A percentile compares a stretch with the other conserved stretches of the same genome.
Evolutionary conservation across 2,797 vertebrate species (phyloP).

Genomic region (Anabacerthia variegaticeps): DNA sequence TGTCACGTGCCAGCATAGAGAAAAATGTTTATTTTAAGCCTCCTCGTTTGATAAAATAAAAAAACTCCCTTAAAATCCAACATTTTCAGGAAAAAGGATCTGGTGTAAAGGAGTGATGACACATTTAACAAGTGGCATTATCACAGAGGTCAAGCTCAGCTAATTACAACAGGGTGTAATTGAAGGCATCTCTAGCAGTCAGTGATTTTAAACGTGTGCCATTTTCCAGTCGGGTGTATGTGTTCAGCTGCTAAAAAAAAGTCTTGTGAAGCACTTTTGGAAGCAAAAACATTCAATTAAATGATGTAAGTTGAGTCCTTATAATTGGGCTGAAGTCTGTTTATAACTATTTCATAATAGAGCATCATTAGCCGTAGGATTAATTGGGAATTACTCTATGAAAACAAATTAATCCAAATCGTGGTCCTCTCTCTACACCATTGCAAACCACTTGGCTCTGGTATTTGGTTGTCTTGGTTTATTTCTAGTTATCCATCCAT

Average conservation of each 20-base stretch:
- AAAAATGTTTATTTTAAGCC: conserved; percentile 13
- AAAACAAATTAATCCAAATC: conserved; percentile 53
- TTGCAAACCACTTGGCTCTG: not conserved
- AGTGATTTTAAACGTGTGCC: not conserved
- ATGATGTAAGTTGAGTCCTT: not conserved
- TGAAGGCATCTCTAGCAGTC: not conserved
- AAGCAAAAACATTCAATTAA: conserved; percentile 40
- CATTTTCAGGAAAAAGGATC: not conserved
- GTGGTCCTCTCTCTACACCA: not conserved
- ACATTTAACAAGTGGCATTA: not conserved
- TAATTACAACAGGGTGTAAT: conserved; percentile 16
- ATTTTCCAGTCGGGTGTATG: conserved; percentile 3
- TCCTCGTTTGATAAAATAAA: not conserved
- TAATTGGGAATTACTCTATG: conserved; percentile 36
- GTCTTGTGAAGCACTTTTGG: not conserved
- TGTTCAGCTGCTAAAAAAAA: not conserved
- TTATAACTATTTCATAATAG: conserved; percentile 37
- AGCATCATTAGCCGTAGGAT: conserved; percentile 36
- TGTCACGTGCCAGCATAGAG: not conserved
- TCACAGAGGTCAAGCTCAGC: not conserved
- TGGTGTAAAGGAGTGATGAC: not conserved
- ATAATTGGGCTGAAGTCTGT: conserved; percentile 26
- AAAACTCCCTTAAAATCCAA: not conserved
- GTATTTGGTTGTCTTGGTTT: not conserved
- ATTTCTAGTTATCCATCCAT: not conserved